phyloP scores from a whole-genome alignment of 2,888 invertebrate species.

The Eledona agricola region DNA sequence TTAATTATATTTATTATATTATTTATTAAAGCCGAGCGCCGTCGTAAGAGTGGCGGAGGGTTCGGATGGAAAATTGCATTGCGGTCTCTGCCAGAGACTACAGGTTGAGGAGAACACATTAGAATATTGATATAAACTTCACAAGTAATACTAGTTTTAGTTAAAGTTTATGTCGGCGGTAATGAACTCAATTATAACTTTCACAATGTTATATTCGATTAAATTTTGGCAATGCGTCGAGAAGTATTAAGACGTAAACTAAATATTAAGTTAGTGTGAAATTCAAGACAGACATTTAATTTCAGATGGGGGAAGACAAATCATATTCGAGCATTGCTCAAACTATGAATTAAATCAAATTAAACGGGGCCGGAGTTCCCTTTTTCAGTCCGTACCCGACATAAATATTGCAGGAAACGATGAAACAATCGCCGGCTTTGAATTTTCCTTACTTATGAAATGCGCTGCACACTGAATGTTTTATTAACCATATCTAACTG shows the following conservation, averaged over 20 bases:
- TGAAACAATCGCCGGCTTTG: conserved; percentile 11
- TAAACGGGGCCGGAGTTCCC: conserved; percentile 7
- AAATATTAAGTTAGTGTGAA: conserved; percentile 48
- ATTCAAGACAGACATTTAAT: conserved; percentile 39
- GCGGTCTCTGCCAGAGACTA: conserved; percentile 29
- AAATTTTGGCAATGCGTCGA: conserved; percentile 52
- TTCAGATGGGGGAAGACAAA: conserved; percentile 31
- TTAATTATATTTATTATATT: conserved; percentile 54
- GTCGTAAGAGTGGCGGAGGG: conserved; percentile 18
- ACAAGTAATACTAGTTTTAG: conserved; percentile 47
- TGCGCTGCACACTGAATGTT: conserved; percentile 18
- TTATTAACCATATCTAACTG: conserved; percentile 20
- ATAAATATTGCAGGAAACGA: conserved; percentile 23
- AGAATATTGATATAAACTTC: conserved; percentile 47
- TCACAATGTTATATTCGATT: conserved; percentile 51
- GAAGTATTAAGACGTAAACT: conserved; percentile 47
- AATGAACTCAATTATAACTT: conserved; percentile 50
- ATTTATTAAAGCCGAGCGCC: conserved; percentile 45
- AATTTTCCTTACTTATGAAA: conserved; percentile 12
- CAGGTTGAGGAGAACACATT: conserved; percentile 40
- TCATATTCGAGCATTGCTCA: conserved; percentile 23
- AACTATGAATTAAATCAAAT: conserved; percentile 29
- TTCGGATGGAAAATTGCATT: conserved; percentile 37
- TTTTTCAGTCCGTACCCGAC: conserved; percentile 9
- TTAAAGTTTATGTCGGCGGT: conserved; percentile 47